Conservation (phyloP, 2,113 vertebrate genomes). For the Panthera tigris region DNA sequence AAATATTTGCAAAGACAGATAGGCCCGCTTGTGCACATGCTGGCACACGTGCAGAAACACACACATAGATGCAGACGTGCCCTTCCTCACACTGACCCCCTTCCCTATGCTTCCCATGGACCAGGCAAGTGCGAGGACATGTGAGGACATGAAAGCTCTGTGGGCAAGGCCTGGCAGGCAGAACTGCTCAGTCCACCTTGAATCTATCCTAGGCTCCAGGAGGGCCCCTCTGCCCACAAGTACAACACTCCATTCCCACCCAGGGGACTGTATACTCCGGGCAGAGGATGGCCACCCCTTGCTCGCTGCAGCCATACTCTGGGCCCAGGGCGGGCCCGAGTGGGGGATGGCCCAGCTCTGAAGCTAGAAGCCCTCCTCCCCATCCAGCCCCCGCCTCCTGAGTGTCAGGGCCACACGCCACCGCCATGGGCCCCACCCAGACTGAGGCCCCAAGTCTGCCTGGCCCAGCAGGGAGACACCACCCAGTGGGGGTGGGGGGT, state of each 20-base stretch:
- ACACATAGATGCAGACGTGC: rapidly evolving
- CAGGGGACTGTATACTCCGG: background rate
- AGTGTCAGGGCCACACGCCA: background rate
- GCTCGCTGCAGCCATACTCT: background rate
- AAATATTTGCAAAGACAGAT: background rate
- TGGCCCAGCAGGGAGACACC: background rate
- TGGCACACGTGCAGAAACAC: background rate
- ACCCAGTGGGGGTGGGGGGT: background rate
- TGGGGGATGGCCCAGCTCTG: background rate
- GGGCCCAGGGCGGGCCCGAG: background rate
- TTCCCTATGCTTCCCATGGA: background rate
- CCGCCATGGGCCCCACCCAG: background rate
- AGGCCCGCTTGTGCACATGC: background rate
- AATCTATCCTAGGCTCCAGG: background rate
- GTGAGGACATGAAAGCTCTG: background rate
- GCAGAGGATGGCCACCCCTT: background rate
- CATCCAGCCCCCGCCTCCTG: background rate
- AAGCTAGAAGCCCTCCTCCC: background rate
- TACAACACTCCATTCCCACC: background rate
- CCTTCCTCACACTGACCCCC: background rate
- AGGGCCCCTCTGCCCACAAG: background rate
- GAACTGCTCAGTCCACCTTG: background rate
- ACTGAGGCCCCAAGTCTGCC: background rate
- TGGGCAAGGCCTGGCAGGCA: background rate
- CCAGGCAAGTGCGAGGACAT: background rate